A percentile compares a stretch with the other conserved stretches of the same genome.
Conservation (phyloP, 1,140 invertebrate genomes). For the Drosophila ambigua region DNA sequence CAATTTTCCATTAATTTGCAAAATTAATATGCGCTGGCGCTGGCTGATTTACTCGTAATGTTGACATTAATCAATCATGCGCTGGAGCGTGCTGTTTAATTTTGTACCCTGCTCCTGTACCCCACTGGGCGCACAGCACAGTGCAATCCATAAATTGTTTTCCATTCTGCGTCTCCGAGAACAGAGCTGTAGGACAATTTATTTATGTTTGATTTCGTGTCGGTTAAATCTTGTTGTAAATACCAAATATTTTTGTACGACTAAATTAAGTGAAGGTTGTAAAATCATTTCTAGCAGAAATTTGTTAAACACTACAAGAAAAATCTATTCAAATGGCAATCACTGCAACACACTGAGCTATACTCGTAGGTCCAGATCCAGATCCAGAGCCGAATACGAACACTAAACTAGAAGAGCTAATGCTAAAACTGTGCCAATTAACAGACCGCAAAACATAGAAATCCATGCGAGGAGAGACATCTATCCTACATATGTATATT, state of each 20-base stretch:
- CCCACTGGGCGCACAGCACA: neutral
- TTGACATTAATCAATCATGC: constrained; percentile 62
- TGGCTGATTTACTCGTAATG: constrained; percentile 41
- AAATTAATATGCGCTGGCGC: constrained; percentile 51
- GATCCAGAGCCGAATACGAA: constrained; percentile 15
- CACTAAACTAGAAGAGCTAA: constrained; percentile 24
- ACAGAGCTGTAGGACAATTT: constrained; percentile 23
- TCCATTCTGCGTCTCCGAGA: constrained; percentile 9
- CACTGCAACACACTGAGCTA: constrained; percentile 69
- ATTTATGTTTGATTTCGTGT: constrained; percentile 36
- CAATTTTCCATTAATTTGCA: constrained; percentile 71
- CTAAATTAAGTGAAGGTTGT: constrained; percentile 75
- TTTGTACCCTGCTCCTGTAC: neutral
- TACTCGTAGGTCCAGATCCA: constrained; percentile 35
- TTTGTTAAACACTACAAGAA: constrained; percentile 29
- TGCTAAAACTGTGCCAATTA: constrained; percentile 75
- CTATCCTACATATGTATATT: constrained; percentile 6
- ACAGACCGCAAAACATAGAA: constrained; percentile 56
- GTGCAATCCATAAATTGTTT: constrained; percentile 15
- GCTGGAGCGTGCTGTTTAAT: constrained; percentile 37
- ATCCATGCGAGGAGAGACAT: constrained; percentile 4
- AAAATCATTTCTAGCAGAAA: constrained; percentile 58
- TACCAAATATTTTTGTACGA: constrained; percentile 54
- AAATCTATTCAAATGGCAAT: constrained; percentile 66
- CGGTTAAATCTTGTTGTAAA: constrained; percentile 46